These are phyloP conservation scores for Salmo trutta DNA, from an alignment of 2,797 vertebrate species.

Conservation along the genomic window DNA sequence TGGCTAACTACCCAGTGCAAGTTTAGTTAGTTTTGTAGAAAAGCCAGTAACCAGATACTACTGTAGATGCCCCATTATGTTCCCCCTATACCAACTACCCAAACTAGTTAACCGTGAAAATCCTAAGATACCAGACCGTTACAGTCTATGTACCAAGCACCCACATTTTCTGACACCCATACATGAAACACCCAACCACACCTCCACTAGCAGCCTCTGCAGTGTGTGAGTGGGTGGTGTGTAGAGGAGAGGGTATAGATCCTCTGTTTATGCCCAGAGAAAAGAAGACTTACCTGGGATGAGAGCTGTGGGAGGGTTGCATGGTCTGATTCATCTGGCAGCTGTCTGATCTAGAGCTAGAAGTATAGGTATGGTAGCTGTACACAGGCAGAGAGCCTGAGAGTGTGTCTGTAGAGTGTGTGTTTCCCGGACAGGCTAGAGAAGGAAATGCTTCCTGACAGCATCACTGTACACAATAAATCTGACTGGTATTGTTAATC, in stretches of 20 bases:
- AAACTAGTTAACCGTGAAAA: neutral
- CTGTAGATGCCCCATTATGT: neutral
- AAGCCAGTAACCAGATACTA: neutral
- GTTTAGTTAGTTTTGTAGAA: neutral
- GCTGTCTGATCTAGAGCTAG: neutral
- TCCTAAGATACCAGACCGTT: neutral
- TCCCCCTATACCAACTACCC: neutral
- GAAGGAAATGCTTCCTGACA: conserved; percentile 65
- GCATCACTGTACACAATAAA: conserved; percentile 69
- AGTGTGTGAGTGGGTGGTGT: neutral
- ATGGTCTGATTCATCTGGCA: conserved; percentile 39
- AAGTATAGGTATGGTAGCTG: neutral
- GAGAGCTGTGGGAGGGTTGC: conserved; percentile 29
- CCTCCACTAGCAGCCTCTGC: neutral
- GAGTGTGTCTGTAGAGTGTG: neutral
- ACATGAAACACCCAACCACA: neutral
- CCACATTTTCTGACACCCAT: neutral
- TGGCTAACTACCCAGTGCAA: neutral
- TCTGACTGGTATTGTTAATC: conserved; percentile 66
- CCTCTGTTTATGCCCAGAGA: neutral
- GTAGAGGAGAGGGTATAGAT: neutral
- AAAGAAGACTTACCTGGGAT: conserved; percentile 58
- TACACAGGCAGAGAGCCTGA: neutral
- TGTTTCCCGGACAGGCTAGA: conserved; percentile 42
- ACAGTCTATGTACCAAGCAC: neutral